Base-by-base conservation (phyloP, 2,797 vertebrate genomes). In the Pampus argenteus region DNA sequence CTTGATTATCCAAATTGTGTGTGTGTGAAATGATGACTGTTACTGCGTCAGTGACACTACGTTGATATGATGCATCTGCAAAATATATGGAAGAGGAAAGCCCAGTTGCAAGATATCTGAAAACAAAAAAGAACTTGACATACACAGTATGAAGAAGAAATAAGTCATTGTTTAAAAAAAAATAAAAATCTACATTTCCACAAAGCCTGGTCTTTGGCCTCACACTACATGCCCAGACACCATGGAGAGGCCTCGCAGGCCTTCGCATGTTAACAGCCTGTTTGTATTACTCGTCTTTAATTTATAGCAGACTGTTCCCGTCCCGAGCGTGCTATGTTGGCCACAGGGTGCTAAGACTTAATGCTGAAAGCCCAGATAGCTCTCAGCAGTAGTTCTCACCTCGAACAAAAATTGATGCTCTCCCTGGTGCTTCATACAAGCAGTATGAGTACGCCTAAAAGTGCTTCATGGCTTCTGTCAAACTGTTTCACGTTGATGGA, bases 181-280 rank as follows among this genome's bases (percentile, higher is more conserved):
- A 74, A 71, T 66, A 73, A 36, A 60, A 68, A 66, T 51, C 13
- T 65, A 49, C 64, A 85, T 80, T 68, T 63, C 48, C 25, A 66
- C 20, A 20, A 45, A 63, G 71, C 22, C 66, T 71, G 64, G 62
- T 83, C 69, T 70, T 72, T 66, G 63, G 76, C 66, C 59, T 45
- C 58, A 63, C 59, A 82, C 40, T 6, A 10, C 6, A 17, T 8
- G 7, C 66, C 54, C 80, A 66, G 74, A 76, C 63, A 65, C 71
- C 59, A 72, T 47, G 42, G 40, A 4, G 67, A 65, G 73, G 56
- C 66, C 66, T 71, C 23, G 23, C 49, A 68, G 72, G 72, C 70
- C 15, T 57, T 63, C 7, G 25, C 45, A 88, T 86, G 84, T 76
- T 74, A 86, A 83, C 85, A 86, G 83, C 84, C 75, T 76, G 75